Conservation (phyloP, 2,797 vertebrate species). For the Bradypodion pumilum region DNA sequence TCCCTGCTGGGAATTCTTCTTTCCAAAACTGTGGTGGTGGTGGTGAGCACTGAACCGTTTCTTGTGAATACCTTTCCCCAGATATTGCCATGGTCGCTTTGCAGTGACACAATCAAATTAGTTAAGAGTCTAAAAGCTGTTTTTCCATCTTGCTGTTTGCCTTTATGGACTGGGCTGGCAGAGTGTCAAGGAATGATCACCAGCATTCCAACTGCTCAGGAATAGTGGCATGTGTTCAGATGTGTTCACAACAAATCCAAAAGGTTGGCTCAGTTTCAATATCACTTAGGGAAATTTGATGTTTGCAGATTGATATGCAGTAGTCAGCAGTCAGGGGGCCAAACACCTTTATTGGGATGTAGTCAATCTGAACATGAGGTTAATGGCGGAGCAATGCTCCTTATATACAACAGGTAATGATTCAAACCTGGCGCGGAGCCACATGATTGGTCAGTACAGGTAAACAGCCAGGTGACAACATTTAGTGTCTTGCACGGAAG, state of each 20-base stretch:
- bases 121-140: not conserved
- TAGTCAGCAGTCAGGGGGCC: too few relatives aligned
- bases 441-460: too few relatives aligned
- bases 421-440: too few relatives aligned
- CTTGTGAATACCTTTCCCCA: not conserved
- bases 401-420: too few relatives aligned
- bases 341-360: too few relatives aligned
- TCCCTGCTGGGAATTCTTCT: slow-evolving; percentile 5
- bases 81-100: not conserved
- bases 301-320: too few relatives aligned
- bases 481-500: too few relatives aligned
- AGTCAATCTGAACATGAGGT: too few relatives aligned
- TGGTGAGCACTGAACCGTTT: not conserved
- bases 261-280: too few relatives aligned
- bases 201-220: not conserved
- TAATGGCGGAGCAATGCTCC: too few relatives aligned
- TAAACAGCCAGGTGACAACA: too few relatives aligned
- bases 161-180: not conserved
- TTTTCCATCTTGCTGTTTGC: not conserved
- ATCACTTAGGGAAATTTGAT: too few relatives aligned
- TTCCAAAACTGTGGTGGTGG: not conserved
- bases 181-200: not conserved
- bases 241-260: not conserved
- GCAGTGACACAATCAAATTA: not conserved
- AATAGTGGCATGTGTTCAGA: not conserved